Conservation (phyloP, 2,888 invertebrate genomes). For the Ephialtes manifestator region DNA sequence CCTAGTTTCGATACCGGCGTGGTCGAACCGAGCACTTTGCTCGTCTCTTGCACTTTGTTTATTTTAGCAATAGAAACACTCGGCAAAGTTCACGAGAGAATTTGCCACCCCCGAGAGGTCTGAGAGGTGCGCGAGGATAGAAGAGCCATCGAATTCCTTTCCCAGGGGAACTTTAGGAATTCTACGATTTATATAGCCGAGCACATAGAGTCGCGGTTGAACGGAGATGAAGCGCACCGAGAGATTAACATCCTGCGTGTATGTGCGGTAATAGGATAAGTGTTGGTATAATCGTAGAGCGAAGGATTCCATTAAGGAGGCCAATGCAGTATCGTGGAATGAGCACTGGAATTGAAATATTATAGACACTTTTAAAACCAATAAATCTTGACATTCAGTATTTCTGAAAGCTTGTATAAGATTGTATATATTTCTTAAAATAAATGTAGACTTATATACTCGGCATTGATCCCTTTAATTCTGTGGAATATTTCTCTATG, state of each 20-base stretch:
- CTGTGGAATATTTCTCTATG: too few species aligned
- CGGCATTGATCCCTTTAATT: too few species aligned
- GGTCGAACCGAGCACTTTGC: background rate
- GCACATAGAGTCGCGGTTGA: constrained; percentile 60
- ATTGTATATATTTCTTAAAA: background rate
- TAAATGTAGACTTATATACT: too few species aligned
- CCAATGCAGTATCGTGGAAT: background rate
- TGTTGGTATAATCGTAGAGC: constrained; percentile 7
- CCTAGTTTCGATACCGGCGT: constrained; percentile 27
- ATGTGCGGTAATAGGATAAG: constrained; percentile 3
- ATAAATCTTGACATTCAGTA: background rate
- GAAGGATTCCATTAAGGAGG: constrained; percentile 7
- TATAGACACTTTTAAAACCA: background rate
- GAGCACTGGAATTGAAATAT: background rate
- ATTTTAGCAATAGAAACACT: constrained; percentile 12
- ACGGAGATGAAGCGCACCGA: constrained; percentile 55
- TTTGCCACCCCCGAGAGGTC: constrained; percentile 31
- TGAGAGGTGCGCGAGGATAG: constrained; percentile 41
- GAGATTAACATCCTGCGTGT: constrained; percentile 52
- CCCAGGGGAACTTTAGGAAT: constrained; percentile 67
- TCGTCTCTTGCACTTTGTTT: constrained; percentile 29
- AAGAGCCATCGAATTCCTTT: constrained; percentile 68
- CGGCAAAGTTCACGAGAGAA: constrained; percentile 58
- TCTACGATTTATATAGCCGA: constrained; percentile 49
- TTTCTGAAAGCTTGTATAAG: background rate